Base-by-base conservation (phyloP, 2,113 vertebrate genomes). In the Plecotus auritus region DNA sequence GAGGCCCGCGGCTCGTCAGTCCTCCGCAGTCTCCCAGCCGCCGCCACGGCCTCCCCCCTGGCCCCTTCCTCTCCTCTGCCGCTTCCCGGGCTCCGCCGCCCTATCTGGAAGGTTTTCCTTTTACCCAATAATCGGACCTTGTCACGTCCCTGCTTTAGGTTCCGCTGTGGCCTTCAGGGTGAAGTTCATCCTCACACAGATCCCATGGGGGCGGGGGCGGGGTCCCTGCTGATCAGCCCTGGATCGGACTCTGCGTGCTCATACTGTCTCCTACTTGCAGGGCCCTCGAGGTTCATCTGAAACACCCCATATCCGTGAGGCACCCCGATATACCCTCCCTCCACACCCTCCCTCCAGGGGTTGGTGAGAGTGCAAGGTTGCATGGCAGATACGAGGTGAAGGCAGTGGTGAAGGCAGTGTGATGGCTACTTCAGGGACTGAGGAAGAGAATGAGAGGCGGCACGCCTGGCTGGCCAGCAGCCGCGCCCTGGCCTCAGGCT, bases 181-280 rank as follows among this genome's bases (percentile, higher is more conserved):
- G 2, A 32, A 37, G 66, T 13, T 47, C 89, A 23, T 12, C 23
- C 54, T 30, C 11, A 54, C 11, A 0, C 0, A 76, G 74, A 45
- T 4, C 37, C 67, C 23, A 2, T 20, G 9, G 9, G 0, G 11
- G 30, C 26, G 9, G 9, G 0, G 11, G 30, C 40, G 2, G 0
- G 3, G 51, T 17, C 74, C 67, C 5, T 2, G 45, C 35, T 45
- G 37, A 14, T 1, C 5, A 37, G 14, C 69, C 69, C 35, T 2
- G 4, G 14, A 8, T 35, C 0, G 5, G 32, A 1, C 51, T 37
- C 16, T 30, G 9, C 0, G 0, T 16, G 14, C 26, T 14, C 40
- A 35, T 40, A 18, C 13, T 0, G 0, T 26, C 37, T 37, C 49
- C 70, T n/a, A 35, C 40, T 49, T 8, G 16, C 3, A 0, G 30